A percentile compares a stretch with the other conserved stretches of the same genome.
Evolutionary conservation across 1,140 invertebrate species (phyloP).

Genomic region (Drosophila truncata): DNA sequence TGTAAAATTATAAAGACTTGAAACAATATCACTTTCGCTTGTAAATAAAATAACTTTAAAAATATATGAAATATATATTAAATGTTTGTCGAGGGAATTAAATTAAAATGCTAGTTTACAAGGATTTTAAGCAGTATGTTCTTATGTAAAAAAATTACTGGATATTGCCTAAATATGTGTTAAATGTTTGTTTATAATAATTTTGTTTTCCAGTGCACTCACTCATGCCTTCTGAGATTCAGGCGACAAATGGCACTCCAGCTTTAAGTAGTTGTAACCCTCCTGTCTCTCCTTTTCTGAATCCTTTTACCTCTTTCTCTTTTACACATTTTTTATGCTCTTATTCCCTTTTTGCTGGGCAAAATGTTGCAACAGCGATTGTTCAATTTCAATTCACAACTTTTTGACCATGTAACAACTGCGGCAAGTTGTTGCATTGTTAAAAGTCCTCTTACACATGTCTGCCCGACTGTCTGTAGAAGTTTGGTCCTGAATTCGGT

Average conservation of each 20-base stretch:
- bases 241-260: constrained; percentile 35
- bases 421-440: constrained; percentile 76
- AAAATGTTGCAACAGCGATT: constrained; percentile 40
- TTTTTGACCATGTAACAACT: constrained; percentile 70
- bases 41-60: too few species aligned
- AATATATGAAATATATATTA: too few species aligned
- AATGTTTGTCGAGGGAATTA: too few species aligned
- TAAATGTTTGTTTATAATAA: neutral
- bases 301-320: constrained; percentile 2
- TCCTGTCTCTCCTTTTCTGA: neutral
- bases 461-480: constrained; percentile 30
- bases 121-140: too few species aligned
- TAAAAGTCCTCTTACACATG: constrained; percentile 59
- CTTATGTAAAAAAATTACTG: too few species aligned
- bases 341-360: neutral
- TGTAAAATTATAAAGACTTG: neutral
- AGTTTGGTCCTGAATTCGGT: neutral
- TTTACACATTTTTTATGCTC: neutral
- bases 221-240: constrained; percentile 1
- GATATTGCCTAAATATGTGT: neutral
- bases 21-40: too few species aligned
- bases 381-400: constrained; percentile 77
- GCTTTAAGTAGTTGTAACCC: constrained; percentile 26
- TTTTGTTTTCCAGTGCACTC: constrained; percentile 7
- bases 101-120: too few species aligned